Base-by-base conservation (phyloP, 2,797 vertebrate species). In the Ficedula albicollis region DNA sequence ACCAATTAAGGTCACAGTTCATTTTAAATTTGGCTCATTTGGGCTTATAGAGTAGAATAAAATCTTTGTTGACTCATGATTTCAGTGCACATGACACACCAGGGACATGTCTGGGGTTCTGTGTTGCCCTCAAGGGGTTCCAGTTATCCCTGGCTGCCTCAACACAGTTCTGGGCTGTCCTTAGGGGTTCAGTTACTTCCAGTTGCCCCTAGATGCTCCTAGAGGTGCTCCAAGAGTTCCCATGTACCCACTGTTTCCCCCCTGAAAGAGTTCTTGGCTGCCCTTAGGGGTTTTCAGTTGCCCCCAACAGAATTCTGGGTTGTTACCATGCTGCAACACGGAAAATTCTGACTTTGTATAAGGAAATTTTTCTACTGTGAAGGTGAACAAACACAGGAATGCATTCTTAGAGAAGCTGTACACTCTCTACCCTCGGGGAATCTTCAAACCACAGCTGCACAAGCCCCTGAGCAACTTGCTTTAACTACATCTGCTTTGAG, bases 261-360 rank as follows among this genome's bases (percentile, higher is more conserved):
- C 5, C 5, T 0, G 0, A 32, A 52, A 66, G 5, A 15, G 23
- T 41, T 41, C 5, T 59, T 72, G 2, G 5, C 26, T 78, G 34
- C 46, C 8, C 5, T 48, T n/a, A 29, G 11, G 18, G 19, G 5
- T 48, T 78, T 41, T 52, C 34, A 29, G 46, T 48, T 60, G 30
- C 4, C 27, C 14, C 15, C 11, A 5, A 14, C 8, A 43, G 19
- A 25, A 22, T 60, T 73, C 6, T 67, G 32, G 1, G 10, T 67
- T 73, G 15, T 54, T 59, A 13, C 6, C 5, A 3, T 41, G 21
- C 29, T 69, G 15, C 26, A 49, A 60, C 3, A 1, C 51, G 23
- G 43, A 43, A 72, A 83, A 60, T 58, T 66, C 18, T 91, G 44
- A 56, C 32, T 89, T 81, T 5, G 4, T 21, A 10, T 41, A 26